Conservation (phyloP, 1,140 invertebrate genomes). For the Frieseomelitta varia region DNA sequence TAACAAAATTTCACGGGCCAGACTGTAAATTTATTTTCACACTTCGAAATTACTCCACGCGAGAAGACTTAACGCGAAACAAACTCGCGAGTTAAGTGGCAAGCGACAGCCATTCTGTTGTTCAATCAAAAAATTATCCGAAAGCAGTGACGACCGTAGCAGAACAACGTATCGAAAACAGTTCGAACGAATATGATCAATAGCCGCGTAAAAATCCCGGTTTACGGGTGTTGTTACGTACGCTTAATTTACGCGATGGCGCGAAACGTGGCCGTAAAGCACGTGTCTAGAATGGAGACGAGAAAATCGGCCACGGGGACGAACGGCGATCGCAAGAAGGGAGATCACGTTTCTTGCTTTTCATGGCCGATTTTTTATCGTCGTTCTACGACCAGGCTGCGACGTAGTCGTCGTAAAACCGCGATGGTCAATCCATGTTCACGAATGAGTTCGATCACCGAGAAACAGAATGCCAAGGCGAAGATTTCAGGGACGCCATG, state of each 20-base stretch:
- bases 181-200: not conserved
- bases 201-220: slow-evolving; percentile 22
- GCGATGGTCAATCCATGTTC: slow-evolving; percentile 33
- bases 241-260: not conserved
- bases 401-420: slow-evolving; percentile 64
- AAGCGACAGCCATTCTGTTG: too few relatives aligned
- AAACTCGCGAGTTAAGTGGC: not conserved
- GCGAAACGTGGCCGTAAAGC: slow-evolving; percentile 41
- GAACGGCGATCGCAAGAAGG: not conserved
- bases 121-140: not conserved
- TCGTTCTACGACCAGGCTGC: slow-evolving; percentile 39
- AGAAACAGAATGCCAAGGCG: not conserved
- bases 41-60: not conserved
- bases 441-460: slow-evolving; percentile 37
- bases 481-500: not conserved
- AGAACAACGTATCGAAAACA: not conserved
- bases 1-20: too few relatives aligned
- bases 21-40: not conserved
- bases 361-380: slow-evolving; percentile 76
- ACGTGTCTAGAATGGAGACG: not conserved
- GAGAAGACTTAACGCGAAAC: not conserved
- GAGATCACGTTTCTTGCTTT: slow-evolving; percentile 68
- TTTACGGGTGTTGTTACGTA: not conserved
- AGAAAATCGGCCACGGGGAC: slow-evolving; percentile 2
- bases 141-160: not conserved